Percentiles rank a stretch among this genome's conserved stretches.
Conservation (phyloP, 2,888 invertebrate species). For the Periphyllus acericola region DNA sequence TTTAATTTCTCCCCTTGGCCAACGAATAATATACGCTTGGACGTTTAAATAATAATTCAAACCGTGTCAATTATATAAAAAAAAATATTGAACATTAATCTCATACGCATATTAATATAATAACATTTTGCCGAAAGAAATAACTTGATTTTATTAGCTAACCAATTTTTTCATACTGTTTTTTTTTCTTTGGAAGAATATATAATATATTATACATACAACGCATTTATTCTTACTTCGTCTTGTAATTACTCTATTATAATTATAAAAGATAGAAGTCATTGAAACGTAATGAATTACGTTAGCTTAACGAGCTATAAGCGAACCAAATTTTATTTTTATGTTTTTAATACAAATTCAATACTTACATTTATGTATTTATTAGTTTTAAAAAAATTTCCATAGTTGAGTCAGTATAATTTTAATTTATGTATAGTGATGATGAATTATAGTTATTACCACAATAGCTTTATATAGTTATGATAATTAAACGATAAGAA, state of each 20-base stretch:
- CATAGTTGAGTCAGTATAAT: no score
- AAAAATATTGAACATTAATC: neutral
- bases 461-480: no score
- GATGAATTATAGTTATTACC: no score
- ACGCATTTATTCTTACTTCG: neutral
- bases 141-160: slow-evolving; percentile 7
- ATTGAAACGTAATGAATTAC: slow-evolving; percentile 1
- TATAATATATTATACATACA: no score
- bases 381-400: no score
- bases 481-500: no score
- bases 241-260: neutral
- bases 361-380: neutral
- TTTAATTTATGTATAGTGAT: no score
- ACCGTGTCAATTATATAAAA: neutral
- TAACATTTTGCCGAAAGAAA: neutral
- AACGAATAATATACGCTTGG: neutral
- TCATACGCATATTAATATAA: neutral
- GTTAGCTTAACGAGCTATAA: neutral
- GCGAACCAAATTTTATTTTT: neutral
- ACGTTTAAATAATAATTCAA: slow-evolving; percentile 31
- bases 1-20: slow-evolving; percentile 34
- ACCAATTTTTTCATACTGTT: neutral
- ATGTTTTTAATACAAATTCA: neutral
- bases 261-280: neutral
- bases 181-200: no score